Conservation (phyloP, 2,113 vertebrate species). For the Paraplagusia blochii region DNA sequence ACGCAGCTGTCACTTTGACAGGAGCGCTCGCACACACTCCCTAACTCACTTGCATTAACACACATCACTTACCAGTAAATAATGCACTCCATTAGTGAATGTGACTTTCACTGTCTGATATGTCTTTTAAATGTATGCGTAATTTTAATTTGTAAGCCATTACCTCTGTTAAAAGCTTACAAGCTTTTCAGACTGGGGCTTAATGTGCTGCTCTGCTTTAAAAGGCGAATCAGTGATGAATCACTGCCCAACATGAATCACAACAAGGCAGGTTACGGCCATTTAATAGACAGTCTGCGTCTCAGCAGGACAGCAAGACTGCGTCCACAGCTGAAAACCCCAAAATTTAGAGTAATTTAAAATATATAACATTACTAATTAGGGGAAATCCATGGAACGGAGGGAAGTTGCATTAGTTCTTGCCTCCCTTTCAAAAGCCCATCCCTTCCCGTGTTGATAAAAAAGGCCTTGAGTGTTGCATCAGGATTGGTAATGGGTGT, state of each 20-base stretch:
- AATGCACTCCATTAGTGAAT: background rate
- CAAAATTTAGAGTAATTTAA: no score
- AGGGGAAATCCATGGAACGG: no score
- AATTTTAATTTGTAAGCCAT: background rate
- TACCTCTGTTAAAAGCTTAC: background rate
- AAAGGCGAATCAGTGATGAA: background rate
- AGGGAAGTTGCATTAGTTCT: no score
- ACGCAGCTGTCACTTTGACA: no score
- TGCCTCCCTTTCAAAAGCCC: no score
- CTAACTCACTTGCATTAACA: background rate
- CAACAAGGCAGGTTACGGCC: background rate
- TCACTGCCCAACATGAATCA: no score
- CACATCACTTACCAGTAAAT: background rate
- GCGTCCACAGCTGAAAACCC: background rate
- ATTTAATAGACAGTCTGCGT: background rate
- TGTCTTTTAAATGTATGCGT: background rate
- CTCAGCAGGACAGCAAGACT: background rate
- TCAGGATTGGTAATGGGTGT: no score
- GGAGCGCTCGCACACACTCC: no score
- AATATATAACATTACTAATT: no score
- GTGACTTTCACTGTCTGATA: background rate
- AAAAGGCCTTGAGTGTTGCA: no score
- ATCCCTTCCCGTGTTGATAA: no score
- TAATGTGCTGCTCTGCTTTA: background rate
- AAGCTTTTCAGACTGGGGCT: background rate